Evolutionary conservation across 2,888 invertebrate species (phyloP), one percentile per base, ranked within the genome.

Genomic region (Calameuta idolon): DNA sequence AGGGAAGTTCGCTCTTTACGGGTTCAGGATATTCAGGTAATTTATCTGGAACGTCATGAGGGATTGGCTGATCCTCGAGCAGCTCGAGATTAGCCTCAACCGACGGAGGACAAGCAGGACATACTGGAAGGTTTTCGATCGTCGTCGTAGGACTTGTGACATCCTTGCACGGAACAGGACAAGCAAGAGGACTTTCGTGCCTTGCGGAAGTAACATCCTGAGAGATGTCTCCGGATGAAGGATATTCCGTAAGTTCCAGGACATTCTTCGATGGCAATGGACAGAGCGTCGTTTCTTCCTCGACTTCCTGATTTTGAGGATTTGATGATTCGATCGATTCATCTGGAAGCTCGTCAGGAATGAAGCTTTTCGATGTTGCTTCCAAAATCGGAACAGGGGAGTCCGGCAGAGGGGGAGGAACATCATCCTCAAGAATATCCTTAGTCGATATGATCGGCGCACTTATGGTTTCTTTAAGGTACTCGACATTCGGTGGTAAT

Each of bases 351-450:
- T 37, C 37, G 12, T 37, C 15, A 4, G 15, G 37, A 37, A 37
- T 4, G 37, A 15, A 37, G 12, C 37, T 37, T 37, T 37, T 12
- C 37, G 15, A 37, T 37, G 37, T 37, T 12, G 37, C 1, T 37
- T 37, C 37, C 37, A 37, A 37, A 4, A 12, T 15, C 4, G 37
- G 37, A 37, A 12, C 37, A 37, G 37, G 37, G 4, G 37, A 37
- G 37, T 37, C 37, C 37, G 37, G 37, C 37, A 82, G 74, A 31
- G 80, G 76, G 34, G 82, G 75, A 5, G 85, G 81, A 75, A 82
- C 75, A 40, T 80, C 83, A n/a, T 84, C 79, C 31, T 78, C 78
- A 40, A 69, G 34, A 3, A 33, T 35, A 31, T 30, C 73, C 40
- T 74, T 69, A 73, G 78, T 77, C 78, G 80, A 77, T 5, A 81